Conservation (phyloP, 2,888 invertebrate species). For the Aricia artaxerxes region DNA sequence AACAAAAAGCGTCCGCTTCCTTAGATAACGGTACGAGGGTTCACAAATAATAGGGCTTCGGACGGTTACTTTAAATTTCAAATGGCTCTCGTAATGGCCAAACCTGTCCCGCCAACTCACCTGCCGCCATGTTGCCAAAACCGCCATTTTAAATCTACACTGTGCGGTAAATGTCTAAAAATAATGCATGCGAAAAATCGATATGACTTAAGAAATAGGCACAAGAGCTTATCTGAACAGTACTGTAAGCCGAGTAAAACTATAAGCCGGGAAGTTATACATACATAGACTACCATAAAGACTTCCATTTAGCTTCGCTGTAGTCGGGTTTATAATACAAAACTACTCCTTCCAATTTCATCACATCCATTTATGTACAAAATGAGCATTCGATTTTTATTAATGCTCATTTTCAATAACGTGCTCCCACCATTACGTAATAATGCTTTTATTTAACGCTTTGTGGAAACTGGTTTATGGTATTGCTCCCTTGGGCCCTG, state of each 20-base stretch:
- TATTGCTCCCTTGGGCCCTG: neutral
- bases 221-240: too few species aligned
- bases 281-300: too few species aligned
- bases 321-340: too few species aligned
- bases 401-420: too few species aligned
- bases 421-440: neutral
- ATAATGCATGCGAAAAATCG: too few species aligned
- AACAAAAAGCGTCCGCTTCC: constrained; percentile 24
- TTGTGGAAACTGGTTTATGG: constrained; percentile 5
- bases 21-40: constrained; percentile 33
- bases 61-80: constrained; percentile 49
- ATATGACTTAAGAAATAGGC: too few species aligned
- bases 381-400: too few species aligned
- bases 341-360: too few species aligned
- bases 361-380: too few species aligned
- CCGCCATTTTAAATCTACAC: neutral
- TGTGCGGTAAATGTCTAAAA: neutral
- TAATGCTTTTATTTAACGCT: constrained; percentile 21
- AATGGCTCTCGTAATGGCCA: constrained; percentile 44
- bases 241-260: too few species aligned
- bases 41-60: constrained; percentile 41
- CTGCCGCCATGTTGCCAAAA: neutral
- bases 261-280: too few species aligned
- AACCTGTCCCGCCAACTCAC: neutral
- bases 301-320: too few species aligned